Conservation (phyloP, 1,140 invertebrate species). For the Drosophila kanapiae region DNA sequence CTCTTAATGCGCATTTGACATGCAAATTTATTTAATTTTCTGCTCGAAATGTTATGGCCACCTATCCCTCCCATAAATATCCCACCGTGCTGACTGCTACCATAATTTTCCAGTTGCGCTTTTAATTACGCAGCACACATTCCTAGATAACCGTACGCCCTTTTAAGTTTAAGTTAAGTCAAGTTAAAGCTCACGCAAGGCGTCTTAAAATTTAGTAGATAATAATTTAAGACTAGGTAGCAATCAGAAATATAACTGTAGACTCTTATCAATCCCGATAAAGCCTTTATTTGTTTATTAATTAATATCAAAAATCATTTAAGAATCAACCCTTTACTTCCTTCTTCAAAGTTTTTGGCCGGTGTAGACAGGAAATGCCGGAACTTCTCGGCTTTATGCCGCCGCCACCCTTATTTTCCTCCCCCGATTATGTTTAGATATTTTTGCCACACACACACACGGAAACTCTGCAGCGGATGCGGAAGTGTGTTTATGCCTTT, state of each 20-base stretch:
- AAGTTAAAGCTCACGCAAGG: conserved; percentile 37
- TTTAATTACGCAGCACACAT: conserved; percentile 67
- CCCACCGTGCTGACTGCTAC: background rate
- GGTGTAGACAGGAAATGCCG: conserved; percentile 27
- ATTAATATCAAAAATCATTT: background rate
- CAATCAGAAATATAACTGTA: conserved; percentile 13
- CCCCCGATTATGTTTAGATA: conserved; percentile 60
- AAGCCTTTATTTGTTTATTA: background rate
- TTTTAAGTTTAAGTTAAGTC: no score
- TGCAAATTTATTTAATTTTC: conserved; percentile 84
- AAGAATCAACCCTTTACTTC: background rate
- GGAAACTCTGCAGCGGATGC: conserved; percentile 46
- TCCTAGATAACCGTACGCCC: conserved; percentile 33
- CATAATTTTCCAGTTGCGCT: conserved; percentile 63
- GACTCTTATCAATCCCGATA: conserved; percentile 32
- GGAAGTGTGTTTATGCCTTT: conserved; percentile 47
- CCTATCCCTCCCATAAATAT: conserved; percentile 34
- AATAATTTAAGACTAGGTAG: no score
- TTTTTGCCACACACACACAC: conserved; percentile 37
- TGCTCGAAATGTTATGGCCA: conserved; percentile 65
- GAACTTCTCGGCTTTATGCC: conserved; percentile 9
- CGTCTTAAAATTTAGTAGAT: conserved; percentile 29
- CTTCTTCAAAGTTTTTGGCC: background rate
- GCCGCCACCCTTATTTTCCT: conserved; percentile 15
- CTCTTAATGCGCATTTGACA: conserved; percentile 80